Evolutionary conservation across 2,888 invertebrate genomes (phyloP).

Genomic region (Pandemis corylana): DNA sequence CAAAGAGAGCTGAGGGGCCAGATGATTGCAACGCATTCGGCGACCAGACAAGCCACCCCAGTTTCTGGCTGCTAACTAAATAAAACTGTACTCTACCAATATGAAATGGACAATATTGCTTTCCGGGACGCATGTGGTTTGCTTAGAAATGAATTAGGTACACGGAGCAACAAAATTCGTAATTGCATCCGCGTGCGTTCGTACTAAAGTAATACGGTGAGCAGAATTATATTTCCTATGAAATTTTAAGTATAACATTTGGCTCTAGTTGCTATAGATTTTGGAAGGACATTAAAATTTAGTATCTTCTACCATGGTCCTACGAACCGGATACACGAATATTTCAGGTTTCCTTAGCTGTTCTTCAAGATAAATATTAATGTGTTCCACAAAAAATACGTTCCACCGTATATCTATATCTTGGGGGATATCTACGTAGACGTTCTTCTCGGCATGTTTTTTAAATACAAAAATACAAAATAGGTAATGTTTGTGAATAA

Average conservation of each 20-base stretch:
- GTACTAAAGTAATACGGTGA: not conserved
- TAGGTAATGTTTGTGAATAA: too few species aligned
- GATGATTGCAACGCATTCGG: constrained; percentile 77
- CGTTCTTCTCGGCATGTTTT: too few species aligned
- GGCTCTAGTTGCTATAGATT: constrained; percentile 17
- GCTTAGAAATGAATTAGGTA: constrained; percentile 30
- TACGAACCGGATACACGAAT: constrained; percentile 9
- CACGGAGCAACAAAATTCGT: constrained; percentile 6
- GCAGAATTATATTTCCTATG: constrained; percentile 23
- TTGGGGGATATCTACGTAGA: too few species aligned
- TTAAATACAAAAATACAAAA: too few species aligned
- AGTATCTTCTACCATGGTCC: constrained; percentile 2
- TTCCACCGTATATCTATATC: too few species aligned
- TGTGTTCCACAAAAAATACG: too few species aligned
- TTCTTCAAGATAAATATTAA: too few species aligned
- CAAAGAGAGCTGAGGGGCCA: constrained; percentile 58
- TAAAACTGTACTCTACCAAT: constrained; percentile 40
- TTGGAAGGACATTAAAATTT: not conserved
- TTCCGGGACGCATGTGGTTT: constrained; percentile 25
- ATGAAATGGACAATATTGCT: constrained; percentile 29
- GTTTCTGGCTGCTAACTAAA: constrained; percentile 58
- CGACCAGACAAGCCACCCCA: constrained; percentile 55
- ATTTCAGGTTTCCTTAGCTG: not conserved
- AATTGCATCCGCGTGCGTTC: constrained; percentile 27
- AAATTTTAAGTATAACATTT: constrained; percentile 16